phyloP scores from a whole-genome alignment of 2,113 vertebrate species.

The Oxyruncus cristatus region DNA sequence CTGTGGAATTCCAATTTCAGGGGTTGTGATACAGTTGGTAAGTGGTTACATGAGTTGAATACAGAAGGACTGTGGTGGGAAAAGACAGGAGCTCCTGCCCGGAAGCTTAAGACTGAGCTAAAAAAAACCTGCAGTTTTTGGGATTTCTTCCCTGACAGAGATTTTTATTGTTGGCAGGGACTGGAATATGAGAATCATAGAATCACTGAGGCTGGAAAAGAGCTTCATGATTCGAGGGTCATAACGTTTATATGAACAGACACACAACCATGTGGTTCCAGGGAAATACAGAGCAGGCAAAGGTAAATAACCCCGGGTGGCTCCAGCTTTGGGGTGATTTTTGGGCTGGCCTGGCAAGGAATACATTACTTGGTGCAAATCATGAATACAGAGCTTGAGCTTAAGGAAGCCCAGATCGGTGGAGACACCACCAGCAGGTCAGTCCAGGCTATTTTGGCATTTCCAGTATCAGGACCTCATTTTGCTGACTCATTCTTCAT shows the following conservation, averaged over 20 bases:
- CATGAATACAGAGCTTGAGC: rapidly evolving
- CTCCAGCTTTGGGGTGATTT: neutral
- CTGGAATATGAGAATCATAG: neutral
- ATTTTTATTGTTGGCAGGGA: rapidly evolving
- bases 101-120: neutral
- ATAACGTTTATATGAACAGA: neutral
- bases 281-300: neutral
- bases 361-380: neutral
- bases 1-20: neutral
- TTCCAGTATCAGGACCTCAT: neutral
- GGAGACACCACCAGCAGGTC: neutral
- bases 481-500: neutral
- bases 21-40: neutral
- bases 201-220: rapidly evolving
- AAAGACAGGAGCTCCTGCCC: neutral
- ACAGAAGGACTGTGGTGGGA: neutral
- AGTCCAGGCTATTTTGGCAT: neutral
- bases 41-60: no score
- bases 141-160: neutral
- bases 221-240: neutral
- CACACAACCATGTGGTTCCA: rapidly evolving
- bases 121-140: neutral
- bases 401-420: neutral
- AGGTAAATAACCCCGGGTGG: neutral
- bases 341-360: neutral